Base-by-base conservation (phyloP, 2,113 vertebrate genomes). In the Apaloderma vittatum region DNA sequence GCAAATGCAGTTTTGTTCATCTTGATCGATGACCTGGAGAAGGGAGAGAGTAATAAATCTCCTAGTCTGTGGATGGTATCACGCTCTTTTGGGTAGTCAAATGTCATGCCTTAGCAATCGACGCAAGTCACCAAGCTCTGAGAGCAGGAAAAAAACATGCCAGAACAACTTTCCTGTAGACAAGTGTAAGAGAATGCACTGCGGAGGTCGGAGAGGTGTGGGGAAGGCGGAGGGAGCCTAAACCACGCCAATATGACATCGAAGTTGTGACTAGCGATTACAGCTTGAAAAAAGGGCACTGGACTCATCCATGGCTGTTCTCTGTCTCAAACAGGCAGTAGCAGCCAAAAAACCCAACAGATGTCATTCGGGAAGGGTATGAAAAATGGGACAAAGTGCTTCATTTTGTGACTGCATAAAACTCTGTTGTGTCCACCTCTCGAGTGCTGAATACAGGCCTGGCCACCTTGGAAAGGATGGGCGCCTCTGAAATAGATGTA, bases 381-480 rank as follows among this genome's bases (percentile, higher is more conserved):
- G 45, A 79, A 95, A 97, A 94, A 92, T 78, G 92, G 59, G 74
- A 61, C 24, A 34, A 92, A 94, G 22, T 67, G 26, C 24, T 75
- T 79, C 11, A 34, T 72, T 85, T 75, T 90, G 17, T 49, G 71
- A 71, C 24, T 45, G 7, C 8, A 24, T 54, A 75, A 74, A 92
- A 32, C 66, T 30, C 59, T 52, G 3, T 17, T 34, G 12, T 52
- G 51, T 26, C 32, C 37, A 48, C 37, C 59, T 77, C 17, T 17
- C 29, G 16, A 58, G 7, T 11, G 46, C 30, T 43, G 37, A 76
- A 76, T 36, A 21, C 23, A 54, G 17, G 2, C 27, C 48, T 78
- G 15, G 16, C 40, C 46, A 90, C 30, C 61, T 19, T 11, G 4
- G 36, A 81, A 75, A 93, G 75, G 16, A 57, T 36, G 4, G 57